Evolutionary conservation across 2,888 invertebrate genomes (phyloP).

Genomic region (Blastobasis lacticolella): DNA sequence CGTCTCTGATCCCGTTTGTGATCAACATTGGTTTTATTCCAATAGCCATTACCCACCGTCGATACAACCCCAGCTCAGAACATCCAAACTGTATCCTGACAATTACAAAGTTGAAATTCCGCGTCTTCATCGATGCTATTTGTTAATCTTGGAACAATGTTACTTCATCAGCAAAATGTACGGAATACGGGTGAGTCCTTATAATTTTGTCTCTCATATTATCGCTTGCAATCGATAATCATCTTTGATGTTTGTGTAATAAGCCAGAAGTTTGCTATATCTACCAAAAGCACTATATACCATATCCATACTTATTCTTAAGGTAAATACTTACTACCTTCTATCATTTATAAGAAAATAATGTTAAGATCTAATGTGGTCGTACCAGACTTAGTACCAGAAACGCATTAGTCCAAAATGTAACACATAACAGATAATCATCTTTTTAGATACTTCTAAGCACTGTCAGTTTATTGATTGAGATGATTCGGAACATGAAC

Average conservation of each 20-base stretch:
- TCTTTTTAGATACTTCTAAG: constrained; percentile 48
- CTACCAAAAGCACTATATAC: too few species aligned
- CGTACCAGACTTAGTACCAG: too few species aligned
- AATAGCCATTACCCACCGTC: constrained; percentile 3
- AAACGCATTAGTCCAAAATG: too few species aligned
- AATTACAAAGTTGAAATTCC: constrained; percentile 23
- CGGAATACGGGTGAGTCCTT: constrained; percentile 45
- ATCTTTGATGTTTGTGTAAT: too few species aligned
- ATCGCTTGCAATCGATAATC: too few species aligned
- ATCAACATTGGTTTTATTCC: constrained; percentile 33
- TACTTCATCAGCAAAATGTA: constrained; percentile 48
- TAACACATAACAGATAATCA: background rate
- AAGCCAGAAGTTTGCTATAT: too few species aligned
- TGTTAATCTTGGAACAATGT: constrained; percentile 46
- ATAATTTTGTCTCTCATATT: background rate
- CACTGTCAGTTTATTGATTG: constrained; percentile 44
- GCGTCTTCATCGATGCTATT: constrained; percentile 40
- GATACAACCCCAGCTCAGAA: constrained; percentile 3
- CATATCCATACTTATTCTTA: too few species aligned
- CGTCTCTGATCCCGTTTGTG: constrained; percentile 21
- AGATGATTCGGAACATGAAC: constrained; percentile 48
- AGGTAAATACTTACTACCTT: too few species aligned
- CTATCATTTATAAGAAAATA: too few species aligned
- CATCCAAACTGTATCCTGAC: constrained; percentile 10
- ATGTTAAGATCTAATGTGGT: too few species aligned